Evolutionary conservation across 2,888 invertebrate genomes (phyloP), one percentile per base, ranked within the genome.

Genomic region (Lysandra bellargus): DNA sequence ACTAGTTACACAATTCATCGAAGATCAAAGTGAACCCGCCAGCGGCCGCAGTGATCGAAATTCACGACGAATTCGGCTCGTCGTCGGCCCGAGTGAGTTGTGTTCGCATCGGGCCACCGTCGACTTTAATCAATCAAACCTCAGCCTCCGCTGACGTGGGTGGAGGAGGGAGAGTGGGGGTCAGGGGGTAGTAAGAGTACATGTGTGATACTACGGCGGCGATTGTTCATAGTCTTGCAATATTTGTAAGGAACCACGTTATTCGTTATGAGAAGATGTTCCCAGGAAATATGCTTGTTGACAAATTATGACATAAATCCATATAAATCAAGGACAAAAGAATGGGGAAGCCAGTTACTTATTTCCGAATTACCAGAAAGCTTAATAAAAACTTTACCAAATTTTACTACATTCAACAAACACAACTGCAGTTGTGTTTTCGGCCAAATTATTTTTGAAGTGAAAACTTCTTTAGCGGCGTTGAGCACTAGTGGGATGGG

Each of bases 111-210:
- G 61, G 57, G 57, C 61, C n/a, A 1, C 23, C 23, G 61, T 61
- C 61, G 9, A 61, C 23, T 61, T 61, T 23, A 61, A 61, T 61
- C 61, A 61, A 61, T 61, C 61, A 61, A 23, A 61, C 61, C 61
- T 23, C 23, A 61, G 61, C 61, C 23, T 23, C 61, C 61, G 2
- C 6, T 9, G 23, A 23, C 61, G 23, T 61, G 6, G 61, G 23
- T 9, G 23, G 61, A n/a, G 61, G 61, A 61, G 23, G 61, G 61
- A 23, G 61, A 23, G 61, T 1, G 61, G 23, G 23, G 14, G 53
- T 1, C 5, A 17, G 61, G 7, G 7, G 61, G 23, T 23, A 5
- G 61, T 23, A 23, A 23, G 2, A 6, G 7, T 5, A 23, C 7
- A 23, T 2, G 23, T 61, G 61, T 23, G 61, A 23, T 9, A 61